Percentiles rank a stretch among this genome's conserved stretches.
Conservation (phyloP, 2,113 vertebrate genomes). For the Passer domesticus region DNA sequence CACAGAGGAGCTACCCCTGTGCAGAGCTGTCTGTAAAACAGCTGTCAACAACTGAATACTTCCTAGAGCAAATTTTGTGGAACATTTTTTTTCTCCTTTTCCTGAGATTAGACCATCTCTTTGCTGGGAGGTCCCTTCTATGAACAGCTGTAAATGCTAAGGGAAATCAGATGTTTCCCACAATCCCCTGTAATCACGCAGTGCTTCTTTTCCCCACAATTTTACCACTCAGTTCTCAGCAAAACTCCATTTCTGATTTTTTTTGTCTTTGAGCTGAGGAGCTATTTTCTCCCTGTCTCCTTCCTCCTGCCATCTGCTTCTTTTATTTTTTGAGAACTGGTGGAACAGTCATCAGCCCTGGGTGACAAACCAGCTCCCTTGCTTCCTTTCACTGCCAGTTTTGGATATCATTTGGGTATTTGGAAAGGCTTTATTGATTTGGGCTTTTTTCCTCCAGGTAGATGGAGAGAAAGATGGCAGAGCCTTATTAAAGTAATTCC, state of each 20-base stretch:
- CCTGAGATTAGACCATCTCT: not conserved
- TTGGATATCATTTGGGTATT: not conserved
- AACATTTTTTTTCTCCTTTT: not conserved
- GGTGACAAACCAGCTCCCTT: not conserved
- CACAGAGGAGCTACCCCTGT: not conserved
- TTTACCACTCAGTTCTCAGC: not conserved
- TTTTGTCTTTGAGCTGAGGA: not conserved
- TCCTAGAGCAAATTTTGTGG: not conserved
- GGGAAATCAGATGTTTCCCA: not conserved
- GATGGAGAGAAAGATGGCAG: not conserved
- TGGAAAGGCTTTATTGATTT: not conserved
- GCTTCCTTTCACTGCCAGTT: not conserved
- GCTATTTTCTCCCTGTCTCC: constrained; percentile 5
- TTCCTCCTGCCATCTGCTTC: constrained; percentile 46
- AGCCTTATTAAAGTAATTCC: not conserved
- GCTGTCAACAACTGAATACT: not conserved
- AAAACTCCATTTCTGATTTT: not conserved
- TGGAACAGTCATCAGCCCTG: not conserved
- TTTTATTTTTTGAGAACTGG: not conserved
- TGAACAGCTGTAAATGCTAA: not conserved
- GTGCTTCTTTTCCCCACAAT: not conserved
- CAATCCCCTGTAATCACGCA: not conserved
- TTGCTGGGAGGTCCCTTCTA: not conserved
- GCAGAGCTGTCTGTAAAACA: not conserved
- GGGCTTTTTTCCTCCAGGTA: not conserved